Conservation (phyloP, 2,888 invertebrate species). For the Mythimna loreyi region DNA sequence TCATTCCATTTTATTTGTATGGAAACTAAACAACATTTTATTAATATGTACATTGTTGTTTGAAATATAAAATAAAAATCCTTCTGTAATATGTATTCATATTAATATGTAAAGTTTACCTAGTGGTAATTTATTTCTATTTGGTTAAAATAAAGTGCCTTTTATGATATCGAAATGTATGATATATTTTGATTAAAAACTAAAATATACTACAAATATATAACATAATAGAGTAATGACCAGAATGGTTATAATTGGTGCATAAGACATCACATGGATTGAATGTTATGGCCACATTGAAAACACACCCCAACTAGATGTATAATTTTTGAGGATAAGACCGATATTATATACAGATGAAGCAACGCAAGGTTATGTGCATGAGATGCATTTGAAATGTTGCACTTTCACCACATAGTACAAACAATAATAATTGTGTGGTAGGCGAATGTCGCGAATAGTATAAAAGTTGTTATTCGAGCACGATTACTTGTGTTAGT, state of each 20-base stretch:
- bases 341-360: slow-evolving; percentile 18
- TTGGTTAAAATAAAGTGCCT: slow-evolving; percentile 80
- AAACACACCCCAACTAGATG: slow-evolving; percentile 25
- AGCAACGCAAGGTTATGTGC: slow-evolving; percentile 31
- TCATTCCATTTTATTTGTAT: slow-evolving; percentile 35
- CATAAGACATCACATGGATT: slow-evolving; percentile 48
- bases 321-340: slow-evolving; percentile 31
- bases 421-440: slow-evolving; percentile 51
- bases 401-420: slow-evolving; percentile 56
- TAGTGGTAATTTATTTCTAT: slow-evolving; percentile 75
- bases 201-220: slow-evolving; percentile 51
- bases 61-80: slow-evolving; percentile 21
- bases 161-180: slow-evolving; percentile 65
- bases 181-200: slow-evolving; percentile 62
- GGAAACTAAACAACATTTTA: slow-evolving; percentile 30
- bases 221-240: slow-evolving; percentile 41
- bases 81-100: slow-evolving; percentile 43
- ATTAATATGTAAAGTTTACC: slow-evolving; percentile 50
- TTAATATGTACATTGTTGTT: slow-evolving; percentile 1
- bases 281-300: slow-evolving; percentile 21
- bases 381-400: slow-evolving; percentile 44
- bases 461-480: slow-evolving; percentile 35
- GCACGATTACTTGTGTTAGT: slow-evolving; percentile 28
- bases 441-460: slow-evolving; percentile 36
- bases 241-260: slow-evolving; percentile 35